Conservation (phyloP, 2,113 vertebrate genomes). For the Aplodontia rufa region DNA sequence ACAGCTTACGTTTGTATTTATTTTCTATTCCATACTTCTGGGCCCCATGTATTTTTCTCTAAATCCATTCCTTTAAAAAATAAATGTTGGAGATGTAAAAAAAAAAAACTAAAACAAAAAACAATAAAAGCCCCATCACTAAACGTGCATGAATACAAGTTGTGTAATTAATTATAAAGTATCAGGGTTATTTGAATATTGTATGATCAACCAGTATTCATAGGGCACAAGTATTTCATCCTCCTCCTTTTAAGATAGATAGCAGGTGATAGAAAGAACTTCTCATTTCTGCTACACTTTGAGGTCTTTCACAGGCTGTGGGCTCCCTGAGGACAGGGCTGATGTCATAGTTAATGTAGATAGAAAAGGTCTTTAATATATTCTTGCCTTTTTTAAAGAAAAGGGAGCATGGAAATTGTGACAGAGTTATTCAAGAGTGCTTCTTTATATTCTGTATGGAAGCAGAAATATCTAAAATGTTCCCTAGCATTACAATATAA, state of each 20-base stretch:
- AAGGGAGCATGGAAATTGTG: neutral
- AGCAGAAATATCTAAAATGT: neutral
- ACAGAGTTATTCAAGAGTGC: neutral
- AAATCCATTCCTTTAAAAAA: too few species aligned
- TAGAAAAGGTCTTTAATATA: neutral
- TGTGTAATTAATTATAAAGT: neutral
- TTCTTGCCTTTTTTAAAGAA: neutral
- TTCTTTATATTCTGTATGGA: slow-evolving; percentile 14
- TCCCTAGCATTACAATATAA: neutral
- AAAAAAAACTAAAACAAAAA: too few species aligned
- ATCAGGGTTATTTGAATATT: neutral
- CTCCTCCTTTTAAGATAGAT: neutral
- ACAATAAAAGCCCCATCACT: neutral
- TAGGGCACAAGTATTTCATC: neutral
- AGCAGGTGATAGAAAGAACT: neutral
- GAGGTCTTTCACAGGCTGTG: neutral
- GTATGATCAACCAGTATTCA: neutral
- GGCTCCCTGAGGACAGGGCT: neutral
- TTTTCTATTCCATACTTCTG: too few species aligned
- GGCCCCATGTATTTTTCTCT: too few species aligned
- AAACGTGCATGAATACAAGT: neutral
- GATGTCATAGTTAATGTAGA: slow-evolving; percentile 9
- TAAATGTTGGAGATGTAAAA: too few species aligned
- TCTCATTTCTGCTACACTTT: neutral
- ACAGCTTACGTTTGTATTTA: too few species aligned